phyloP scores from a whole-genome alignment of 2,888 invertebrate genomes.

The Rotaria sp. region DNA sequence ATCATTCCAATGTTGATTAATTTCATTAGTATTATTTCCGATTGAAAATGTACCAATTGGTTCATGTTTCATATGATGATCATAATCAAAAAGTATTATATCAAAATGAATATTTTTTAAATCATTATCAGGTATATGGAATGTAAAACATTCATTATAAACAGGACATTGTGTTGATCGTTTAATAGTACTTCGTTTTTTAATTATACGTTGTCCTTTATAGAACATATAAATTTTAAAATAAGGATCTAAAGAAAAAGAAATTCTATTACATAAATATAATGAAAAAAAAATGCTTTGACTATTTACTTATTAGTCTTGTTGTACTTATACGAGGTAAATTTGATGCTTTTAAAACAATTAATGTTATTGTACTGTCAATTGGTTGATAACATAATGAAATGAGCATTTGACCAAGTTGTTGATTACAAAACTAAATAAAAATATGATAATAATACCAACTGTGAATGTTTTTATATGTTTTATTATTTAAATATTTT shows the following conservation, averaged over 20 bases:
- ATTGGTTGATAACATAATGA: slow-evolving; percentile 97
- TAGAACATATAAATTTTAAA: slow-evolving; percentile 93
- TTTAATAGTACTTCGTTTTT: slow-evolving; percentile 98
- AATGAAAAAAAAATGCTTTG: neutral
- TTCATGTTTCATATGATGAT: slow-evolving; percentile 95
- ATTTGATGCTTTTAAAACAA: slow-evolving; percentile 89
- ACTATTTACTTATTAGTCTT: slow-evolving; percentile 68
- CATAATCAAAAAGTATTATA: slow-evolving; percentile 86
- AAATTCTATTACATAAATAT: neutral
- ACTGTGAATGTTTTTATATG: neutral
- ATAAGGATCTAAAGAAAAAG: slow-evolving; percentile 67
- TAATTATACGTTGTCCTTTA: slow-evolving; percentile 93
- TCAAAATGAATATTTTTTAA: slow-evolving; percentile 72
- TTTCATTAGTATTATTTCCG: slow-evolving; percentile 58
- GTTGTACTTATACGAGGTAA: slow-evolving; percentile 96
- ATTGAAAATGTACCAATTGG: slow-evolving; percentile 67
- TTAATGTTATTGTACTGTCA: slow-evolving; percentile 85
- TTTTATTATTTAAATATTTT: neutral
- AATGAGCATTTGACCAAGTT: slow-evolving; percentile 84
- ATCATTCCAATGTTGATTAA: slow-evolving; percentile 77
- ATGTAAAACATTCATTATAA: slow-evolving; percentile 96
- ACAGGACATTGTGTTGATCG: slow-evolving; percentile 93
- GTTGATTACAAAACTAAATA: slow-evolving; percentile 75
- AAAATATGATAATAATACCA: slow-evolving; percentile 20
- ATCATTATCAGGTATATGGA: slow-evolving; percentile 79